A percentile compares a stretch with the other conserved stretches of the same genome.
Evolutionary conservation across 2,797 vertebrate genomes (phyloP).

Genomic region (Meriones psammophilus): DNA sequence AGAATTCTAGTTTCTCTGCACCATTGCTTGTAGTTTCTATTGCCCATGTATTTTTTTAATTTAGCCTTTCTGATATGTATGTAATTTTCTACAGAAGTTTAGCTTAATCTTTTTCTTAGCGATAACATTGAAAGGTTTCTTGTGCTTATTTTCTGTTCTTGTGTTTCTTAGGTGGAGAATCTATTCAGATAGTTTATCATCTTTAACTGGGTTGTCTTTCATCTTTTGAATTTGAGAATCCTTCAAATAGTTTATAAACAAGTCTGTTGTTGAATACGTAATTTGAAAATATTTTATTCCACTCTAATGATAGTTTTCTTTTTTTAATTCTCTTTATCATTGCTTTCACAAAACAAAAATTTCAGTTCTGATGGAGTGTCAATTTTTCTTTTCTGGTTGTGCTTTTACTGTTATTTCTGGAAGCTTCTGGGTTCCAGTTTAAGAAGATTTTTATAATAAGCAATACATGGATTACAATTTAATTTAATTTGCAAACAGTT

Average conservation of each 20-base stretch:
- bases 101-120: neutral
- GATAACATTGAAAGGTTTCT: neutral
- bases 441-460: neutral
- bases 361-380: neutral
- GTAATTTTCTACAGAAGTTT: neutral
- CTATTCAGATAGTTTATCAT: constrained; percentile 10
- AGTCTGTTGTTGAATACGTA: neutral
- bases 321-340: neutral
- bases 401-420: neutral
- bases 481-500: neutral
- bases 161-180: neutral
- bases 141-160: neutral
- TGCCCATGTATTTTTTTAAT: neutral
- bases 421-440: neutral
- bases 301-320: neutral
- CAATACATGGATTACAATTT: neutral
- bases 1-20: neutral
- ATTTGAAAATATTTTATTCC: constrained; percentile 25
- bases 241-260: neutral
- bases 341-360: neutral
- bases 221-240: constrained; percentile 15
- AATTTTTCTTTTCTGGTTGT: neutral
- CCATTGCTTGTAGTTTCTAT: neutral
- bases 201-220: neutral
- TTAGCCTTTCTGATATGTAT: neutral